These are phyloP conservation scores for Gallinago paraguaiae DNA, from an alignment of 2,113 vertebrate genomes.

Conservation along the genomic window DNA sequence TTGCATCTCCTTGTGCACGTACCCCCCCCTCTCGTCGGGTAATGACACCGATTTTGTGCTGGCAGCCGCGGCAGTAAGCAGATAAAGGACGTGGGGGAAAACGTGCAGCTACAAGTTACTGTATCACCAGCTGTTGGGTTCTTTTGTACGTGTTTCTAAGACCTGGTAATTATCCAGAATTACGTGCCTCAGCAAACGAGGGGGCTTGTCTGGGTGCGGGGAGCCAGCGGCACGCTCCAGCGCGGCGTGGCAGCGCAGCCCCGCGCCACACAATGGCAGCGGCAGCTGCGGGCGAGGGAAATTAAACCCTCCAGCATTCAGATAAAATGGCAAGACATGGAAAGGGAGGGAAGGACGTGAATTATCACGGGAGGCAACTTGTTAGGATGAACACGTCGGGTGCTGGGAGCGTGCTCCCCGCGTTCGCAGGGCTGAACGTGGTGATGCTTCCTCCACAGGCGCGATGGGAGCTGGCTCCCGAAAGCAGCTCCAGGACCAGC, in stretches of 20 bases:
- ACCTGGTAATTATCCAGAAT: constrained; percentile 55
- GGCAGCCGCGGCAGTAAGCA: background rate
- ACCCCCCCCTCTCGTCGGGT: fast-evolving
- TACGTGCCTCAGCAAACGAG: constrained; percentile 5
- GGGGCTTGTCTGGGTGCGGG: constrained; percentile 15
- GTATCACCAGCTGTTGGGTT: constrained; percentile 23
- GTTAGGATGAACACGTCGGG: fast-evolving
- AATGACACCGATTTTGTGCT: background rate
- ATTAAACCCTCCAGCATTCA: background rate
- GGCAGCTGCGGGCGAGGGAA: constrained; percentile 5
- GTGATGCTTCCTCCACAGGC: background rate
- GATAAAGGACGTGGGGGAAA: background rate
- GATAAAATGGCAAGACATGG: background rate
- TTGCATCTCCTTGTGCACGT: background rate
- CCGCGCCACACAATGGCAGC: background rate
- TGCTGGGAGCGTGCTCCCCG: background rate
- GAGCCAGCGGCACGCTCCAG: background rate
- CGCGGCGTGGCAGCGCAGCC: background rate
- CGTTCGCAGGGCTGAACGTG: fast-evolving
- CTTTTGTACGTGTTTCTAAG: constrained; percentile 28
- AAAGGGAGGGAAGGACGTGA: background rate
- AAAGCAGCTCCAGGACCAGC: background rate
- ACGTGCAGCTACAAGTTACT: background rate
- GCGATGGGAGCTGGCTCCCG: fast-evolving
- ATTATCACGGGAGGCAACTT: background rate